Evolutionary conservation across 1,140 invertebrate genomes (phyloP), one percentile per base, ranked within the genome.

Genomic region (Heliconius nattereri): DNA sequence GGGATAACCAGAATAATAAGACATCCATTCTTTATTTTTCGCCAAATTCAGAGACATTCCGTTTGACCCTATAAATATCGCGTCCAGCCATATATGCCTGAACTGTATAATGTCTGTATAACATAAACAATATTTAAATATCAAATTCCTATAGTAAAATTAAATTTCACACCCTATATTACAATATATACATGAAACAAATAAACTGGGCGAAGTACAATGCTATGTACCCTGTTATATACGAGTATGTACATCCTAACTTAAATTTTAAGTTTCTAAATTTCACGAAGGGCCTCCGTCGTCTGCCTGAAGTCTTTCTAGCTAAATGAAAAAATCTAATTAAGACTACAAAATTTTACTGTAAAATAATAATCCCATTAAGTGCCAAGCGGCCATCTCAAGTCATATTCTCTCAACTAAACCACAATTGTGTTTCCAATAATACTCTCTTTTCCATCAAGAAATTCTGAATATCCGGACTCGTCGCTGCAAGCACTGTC

Each of bases 401-500:
- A 66, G 13, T 66, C 60, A 66, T 26, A 29, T 9, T 66, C 60
- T 66, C 60, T 75, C 5, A 70, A 72, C 83, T 85, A 87, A 76
- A 94, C 92, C 90, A 93, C 93, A 60, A 94, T 93, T 32, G 93
- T 94, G 75, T 90, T 94, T 9, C 89, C 93, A 8, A 94, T 91
- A 78, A 93, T 86, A 80, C 92, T 92, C 23, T 94, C 91, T 83
- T 92, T 94, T n/a, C 88, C 90, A 60, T 95, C 95, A 3, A 95
- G 79, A 40, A 95, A 86, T 85, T 95, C 95, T 23, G 95, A 95
- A 83, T 95, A 95, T 16, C 95, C 95, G 23, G 95, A 95, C 85
- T 95, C 95, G 74, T 95, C 95, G 81, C 95, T 95, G 85, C 95
- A 95, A 9, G 95, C 95, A 88, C 95, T 95, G 80, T 94, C 95